Base-by-base conservation (phyloP, 1,140 invertebrate species). In the Penaeus chinensis region DNA sequence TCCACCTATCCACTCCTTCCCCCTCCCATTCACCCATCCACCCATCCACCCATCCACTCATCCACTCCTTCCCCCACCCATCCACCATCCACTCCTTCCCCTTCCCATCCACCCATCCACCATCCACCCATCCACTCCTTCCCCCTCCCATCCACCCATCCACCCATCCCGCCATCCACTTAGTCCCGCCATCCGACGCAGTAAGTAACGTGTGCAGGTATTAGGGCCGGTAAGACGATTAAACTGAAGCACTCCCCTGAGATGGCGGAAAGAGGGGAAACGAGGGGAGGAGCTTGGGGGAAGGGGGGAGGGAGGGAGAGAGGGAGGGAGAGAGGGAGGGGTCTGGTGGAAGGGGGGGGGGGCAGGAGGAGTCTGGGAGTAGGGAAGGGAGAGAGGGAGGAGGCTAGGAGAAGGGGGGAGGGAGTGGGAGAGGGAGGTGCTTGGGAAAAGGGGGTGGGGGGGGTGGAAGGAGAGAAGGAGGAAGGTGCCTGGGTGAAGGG, bases 181-280 rank as follows among this genome's bases (percentile, higher is more conserved):
- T 42, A 22, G 24, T 32, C 61, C 79, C 24, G 22, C 47, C 27
- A n/a, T 60, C 47, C 60, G 54, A 61, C 27, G 63, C 54, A 62
- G 79, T 82, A 82, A 82, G 79, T 82, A 82, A 82, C 54, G 79
- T 62, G 27, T 82, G 79, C 79, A 82, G 79, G 79, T 82, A 82
- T 82, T 79, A 82, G 61, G 79, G 54, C 61, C 79, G 79, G 79
- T 82, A 82, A 82, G 79, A 62, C 79, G 79, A 82, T 82, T 82
- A 82, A 82, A 82, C 54, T 62, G 79, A 82, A 82, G 79, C 61
- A 82, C 47, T 82, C 79, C 79, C 79, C n/a, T n/a, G 79, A 61
- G 42, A 47, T 19, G 66, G 32, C 66, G 22, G 76, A 77, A 37
- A 77, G 74, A 77, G 74, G 54, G 74, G 32, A 32, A 71, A 32